These are phyloP conservation scores for Linepithema humile DNA, from an alignment of 1,140 invertebrate species.

Conservation along the genomic window DNA sequence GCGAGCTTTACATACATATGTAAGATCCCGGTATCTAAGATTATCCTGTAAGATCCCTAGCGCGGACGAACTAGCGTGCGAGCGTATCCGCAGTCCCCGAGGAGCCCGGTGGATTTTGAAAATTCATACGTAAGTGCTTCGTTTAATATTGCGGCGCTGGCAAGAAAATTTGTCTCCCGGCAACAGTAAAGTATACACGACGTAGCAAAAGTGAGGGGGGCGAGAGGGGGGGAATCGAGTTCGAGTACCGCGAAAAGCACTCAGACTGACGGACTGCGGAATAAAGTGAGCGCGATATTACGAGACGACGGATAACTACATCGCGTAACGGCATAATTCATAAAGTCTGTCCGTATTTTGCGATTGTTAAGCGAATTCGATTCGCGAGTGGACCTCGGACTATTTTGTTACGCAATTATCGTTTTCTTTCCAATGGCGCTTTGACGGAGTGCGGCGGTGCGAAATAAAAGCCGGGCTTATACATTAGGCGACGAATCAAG, in stretches of 20 bases:
- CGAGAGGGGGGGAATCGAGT: not conserved
- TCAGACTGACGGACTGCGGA: not conserved
- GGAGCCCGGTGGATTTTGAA: constrained; percentile 1
- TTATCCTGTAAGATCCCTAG: not conserved
- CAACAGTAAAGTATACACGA: constrained; percentile 15
- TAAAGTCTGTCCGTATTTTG: not conserved
- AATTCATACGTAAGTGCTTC: constrained; percentile 1
- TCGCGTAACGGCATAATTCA: constrained; percentile 45
- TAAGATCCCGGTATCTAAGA: constrained; percentile 13
- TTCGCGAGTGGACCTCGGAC: not conserved
- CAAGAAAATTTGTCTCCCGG: constrained; percentile 1
- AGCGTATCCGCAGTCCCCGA: not conserved
- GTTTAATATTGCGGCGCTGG: not conserved
- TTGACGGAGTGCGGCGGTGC: not conserved
- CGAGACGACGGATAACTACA: constrained; percentile 28
- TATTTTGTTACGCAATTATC: not conserved
- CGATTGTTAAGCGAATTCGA: not conserved
- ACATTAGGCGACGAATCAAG: not conserved
- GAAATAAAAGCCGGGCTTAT: not conserved
- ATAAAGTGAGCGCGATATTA: constrained; percentile 44
- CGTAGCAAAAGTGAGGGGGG: not conserved
- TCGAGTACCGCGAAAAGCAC: constrained; percentile 15
- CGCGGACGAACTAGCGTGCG: not conserved
- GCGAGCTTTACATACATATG: constrained; percentile 23
- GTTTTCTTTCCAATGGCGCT: not conserved